These are phyloP conservation scores for Dendrolimus kikuchii DNA, from an alignment of 1,140 invertebrate species.

Conservation along the genomic window DNA sequence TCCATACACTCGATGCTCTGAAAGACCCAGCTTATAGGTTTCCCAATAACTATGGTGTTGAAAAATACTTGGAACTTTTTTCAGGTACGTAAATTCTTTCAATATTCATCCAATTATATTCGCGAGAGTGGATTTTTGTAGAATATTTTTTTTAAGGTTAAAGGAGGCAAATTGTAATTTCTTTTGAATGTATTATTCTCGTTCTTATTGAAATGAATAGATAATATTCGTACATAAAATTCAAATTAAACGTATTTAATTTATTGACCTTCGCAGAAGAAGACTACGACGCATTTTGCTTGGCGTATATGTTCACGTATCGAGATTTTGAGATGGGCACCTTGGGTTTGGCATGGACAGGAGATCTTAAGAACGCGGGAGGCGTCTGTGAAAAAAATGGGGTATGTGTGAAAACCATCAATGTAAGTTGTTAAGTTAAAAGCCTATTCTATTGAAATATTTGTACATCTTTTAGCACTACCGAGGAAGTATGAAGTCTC, in stretches of 20 bases:
- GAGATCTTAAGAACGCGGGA: slow-evolving; percentile 94
- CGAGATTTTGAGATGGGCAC: slow-evolving; percentile 99
- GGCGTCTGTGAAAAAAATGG: slow-evolving; percentile 96
- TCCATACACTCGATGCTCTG: slow-evolving; percentile 87
- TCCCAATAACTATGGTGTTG: slow-evolving; percentile 93
- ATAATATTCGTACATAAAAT: background rate
- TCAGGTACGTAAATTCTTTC: slow-evolving; percentile 75
- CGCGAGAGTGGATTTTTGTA: no score
- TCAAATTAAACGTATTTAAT: background rate
- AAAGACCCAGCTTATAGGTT: slow-evolving; percentile 90
- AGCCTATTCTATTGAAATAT: slow-evolving; percentile 1
- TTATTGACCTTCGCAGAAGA: slow-evolving; percentile 78
- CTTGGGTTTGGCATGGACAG: slow-evolving; percentile 97
- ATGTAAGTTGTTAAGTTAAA: background rate
- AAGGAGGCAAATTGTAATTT: no score
- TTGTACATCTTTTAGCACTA: slow-evolving; percentile 80
- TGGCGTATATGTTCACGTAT: slow-evolving; percentile 99
- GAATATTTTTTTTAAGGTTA: no score
- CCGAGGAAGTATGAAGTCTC: slow-evolving; percentile 93
- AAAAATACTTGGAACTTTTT: slow-evolving; percentile 94
- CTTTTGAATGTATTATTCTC: background rate
- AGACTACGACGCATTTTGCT: slow-evolving; percentile 97
- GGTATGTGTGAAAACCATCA: slow-evolving; percentile 64
- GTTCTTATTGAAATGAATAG: background rate
- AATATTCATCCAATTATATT: slow-evolving; percentile 35